These are phyloP conservation scores for Halictus quadricinctus DNA, from an alignment of 2,888 invertebrate genomes.

Conservation along the genomic window DNA sequence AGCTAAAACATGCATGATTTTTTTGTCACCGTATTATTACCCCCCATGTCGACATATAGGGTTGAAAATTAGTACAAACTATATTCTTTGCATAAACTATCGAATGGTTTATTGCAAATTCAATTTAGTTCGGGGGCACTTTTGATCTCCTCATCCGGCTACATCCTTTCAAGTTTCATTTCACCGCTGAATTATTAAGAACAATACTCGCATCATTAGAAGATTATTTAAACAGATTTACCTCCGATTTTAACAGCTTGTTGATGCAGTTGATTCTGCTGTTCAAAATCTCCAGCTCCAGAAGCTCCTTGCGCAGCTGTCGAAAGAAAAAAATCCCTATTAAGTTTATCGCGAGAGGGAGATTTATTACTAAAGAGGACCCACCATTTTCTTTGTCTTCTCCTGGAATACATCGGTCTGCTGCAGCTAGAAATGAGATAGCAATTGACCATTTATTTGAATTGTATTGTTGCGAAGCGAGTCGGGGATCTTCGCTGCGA, in stretches of 20 bases:
- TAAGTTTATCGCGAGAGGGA: conserved; percentile 3
- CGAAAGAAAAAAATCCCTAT: conserved; percentile 16
- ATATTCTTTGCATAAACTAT: no score
- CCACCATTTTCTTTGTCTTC: conserved; percentile 78
- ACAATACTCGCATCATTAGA: neutral
- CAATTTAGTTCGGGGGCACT: no score
- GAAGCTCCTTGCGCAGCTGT: conserved; percentile 77
- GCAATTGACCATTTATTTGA: conserved; percentile 45
- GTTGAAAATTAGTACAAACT: no score
- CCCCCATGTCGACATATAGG: no score
- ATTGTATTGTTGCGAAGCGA: conserved; percentile 33
- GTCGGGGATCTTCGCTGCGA: neutral
- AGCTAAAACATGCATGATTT: no score
- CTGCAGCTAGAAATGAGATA: conserved; percentile 73
- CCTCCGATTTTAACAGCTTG: conserved; percentile 76
- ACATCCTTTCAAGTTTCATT: neutral
- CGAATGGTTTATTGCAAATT: no score
- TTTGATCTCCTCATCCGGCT: no score
- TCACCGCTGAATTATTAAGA: neutral
- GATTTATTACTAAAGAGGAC: conserved; percentile 43
- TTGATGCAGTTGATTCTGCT: conserved; percentile 77
- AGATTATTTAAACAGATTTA: conserved; percentile 41
- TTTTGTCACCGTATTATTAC: no score
- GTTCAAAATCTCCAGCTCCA: conserved; percentile 78
- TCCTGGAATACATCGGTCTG: conserved; percentile 78